Conservation (phyloP, 2,797 vertebrate genomes). For the Pangasius djambal region DNA sequence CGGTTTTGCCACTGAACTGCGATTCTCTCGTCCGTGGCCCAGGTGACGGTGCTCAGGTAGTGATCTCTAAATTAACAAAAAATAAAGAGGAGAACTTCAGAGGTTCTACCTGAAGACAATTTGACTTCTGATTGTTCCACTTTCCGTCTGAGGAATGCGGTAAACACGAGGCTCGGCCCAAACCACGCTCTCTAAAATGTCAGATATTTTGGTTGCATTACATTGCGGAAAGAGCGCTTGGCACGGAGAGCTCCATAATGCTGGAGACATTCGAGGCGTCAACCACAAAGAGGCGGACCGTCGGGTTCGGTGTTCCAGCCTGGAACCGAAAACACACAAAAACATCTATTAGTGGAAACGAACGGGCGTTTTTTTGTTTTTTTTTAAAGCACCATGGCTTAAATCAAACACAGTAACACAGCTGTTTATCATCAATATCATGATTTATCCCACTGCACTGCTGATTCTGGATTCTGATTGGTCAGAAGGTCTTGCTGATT, state of each 20-base stretch:
- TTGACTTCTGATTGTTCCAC: not conserved
- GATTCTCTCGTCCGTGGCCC: slow-evolving; percentile 83
- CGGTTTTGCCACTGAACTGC: slow-evolving; percentile 92
- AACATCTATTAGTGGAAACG: slow-evolving; percentile 1
- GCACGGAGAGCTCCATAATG: slow-evolving; percentile 77
- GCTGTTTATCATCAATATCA: not conserved
- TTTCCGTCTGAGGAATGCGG: not conserved
- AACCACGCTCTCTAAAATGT: not conserved
- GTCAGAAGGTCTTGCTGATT: not conserved
- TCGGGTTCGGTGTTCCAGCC: slow-evolving; percentile 74
- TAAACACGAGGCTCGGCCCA: not conserved
- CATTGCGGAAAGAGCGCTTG: slow-evolving; percentile 76
- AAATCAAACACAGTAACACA: not conserved
- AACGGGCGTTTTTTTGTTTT: not conserved
- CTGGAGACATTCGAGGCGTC: slow-evolving; percentile 67
- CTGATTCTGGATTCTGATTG: not conserved
- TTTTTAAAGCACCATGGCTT: not conserved
- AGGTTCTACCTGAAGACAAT: not conserved
- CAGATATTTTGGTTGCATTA: slow-evolving; percentile 60
- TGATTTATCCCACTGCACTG: no score
- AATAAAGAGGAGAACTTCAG: not conserved
- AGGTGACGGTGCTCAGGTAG: slow-evolving; percentile 90
- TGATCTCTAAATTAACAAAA: slow-evolving; percentile 79
- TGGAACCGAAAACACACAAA: not conserved
- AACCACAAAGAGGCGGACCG: slow-evolving; percentile 84